phyloP scores from a whole-genome alignment of 2,113 vertebrate species.

The Ammodytes marinus region DNA sequence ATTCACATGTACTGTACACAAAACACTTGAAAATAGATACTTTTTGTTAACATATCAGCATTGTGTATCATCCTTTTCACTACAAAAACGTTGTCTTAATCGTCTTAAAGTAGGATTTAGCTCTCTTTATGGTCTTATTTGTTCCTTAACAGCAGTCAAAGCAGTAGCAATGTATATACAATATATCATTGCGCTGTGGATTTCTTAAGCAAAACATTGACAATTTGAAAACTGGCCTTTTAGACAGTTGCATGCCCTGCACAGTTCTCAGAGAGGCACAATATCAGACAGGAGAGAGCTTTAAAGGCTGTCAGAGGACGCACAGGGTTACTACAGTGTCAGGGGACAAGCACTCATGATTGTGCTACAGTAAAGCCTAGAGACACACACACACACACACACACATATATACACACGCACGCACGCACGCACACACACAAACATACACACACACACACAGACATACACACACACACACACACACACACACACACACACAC shows the following conservation, averaged over 20 bases:
- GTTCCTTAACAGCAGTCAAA: not conserved
- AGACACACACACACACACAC: too few species aligned
- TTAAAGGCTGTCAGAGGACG: conserved; percentile 47
- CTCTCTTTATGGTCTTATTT: not conserved
- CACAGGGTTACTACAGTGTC: conserved; percentile 54
- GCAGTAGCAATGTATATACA: not conserved
- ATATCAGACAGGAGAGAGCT: conserved; percentile 26
- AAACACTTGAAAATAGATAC: not conserved
- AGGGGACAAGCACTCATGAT: conserved; percentile 40
- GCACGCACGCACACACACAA: too few species aligned
- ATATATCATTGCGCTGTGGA: conserved; percentile 21
- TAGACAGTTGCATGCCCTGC: conserved; percentile 20
- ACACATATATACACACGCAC: too few species aligned
- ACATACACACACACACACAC: too few species aligned
- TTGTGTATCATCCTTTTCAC: not conserved
- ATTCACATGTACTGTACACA: not conserved
- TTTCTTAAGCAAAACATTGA: conserved; percentile 25
- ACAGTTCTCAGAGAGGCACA: conserved; percentile 32
- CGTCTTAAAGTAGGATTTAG: not conserved
- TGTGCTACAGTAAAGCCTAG: conserved; percentile 38
- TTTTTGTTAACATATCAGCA: not conserved
- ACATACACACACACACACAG: too few species aligned
- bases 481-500: too few species aligned
- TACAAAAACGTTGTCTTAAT: not conserved
- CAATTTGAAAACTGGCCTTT: conserved; percentile 13